Conservation (phyloP, 2,113 vertebrate species). For the Poeciliopsis turrubarensis region DNA sequence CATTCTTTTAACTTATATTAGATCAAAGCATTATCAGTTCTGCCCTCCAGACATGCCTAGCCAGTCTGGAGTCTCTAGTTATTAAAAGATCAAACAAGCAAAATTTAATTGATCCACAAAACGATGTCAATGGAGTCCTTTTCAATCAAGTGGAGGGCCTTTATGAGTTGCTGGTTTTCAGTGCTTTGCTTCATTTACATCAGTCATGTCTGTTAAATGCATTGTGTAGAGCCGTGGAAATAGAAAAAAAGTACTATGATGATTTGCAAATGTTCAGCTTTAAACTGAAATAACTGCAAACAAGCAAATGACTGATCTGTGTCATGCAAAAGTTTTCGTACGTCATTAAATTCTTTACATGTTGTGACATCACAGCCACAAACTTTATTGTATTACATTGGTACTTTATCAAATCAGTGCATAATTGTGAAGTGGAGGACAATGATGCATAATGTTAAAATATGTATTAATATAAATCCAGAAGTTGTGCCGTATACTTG, state of each 20-base stretch:
- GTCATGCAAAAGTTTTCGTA: not conserved
- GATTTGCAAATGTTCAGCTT: not conserved
- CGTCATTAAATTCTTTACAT: not conserved
- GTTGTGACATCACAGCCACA: not conserved
- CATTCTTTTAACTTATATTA: conserved; percentile 51
- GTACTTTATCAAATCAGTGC: too few relatives aligned
- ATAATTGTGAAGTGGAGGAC: not conserved
- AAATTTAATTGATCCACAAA: not conserved
- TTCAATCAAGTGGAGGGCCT: conserved; percentile 1
- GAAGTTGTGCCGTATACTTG: not conserved
- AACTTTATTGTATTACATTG: too few relatives aligned
- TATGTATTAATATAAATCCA: not conserved
- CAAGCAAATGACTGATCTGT: not conserved
- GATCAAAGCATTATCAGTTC: conserved; percentile 49
- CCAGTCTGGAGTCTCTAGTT: conserved; percentile 13
- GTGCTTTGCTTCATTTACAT: not conserved
- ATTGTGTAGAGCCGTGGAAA: not conserved
- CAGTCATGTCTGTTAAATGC: not conserved
- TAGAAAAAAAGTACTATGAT: not conserved
- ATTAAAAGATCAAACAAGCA: conserved; percentile 24
- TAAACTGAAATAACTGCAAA: not conserved
- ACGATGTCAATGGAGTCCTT: not conserved
- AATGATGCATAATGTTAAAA: not conserved
- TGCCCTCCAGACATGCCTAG: conserved; percentile 36
- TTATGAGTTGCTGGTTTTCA: conserved; percentile 1